Base-by-base conservation (phyloP, 1,140 invertebrate species). In the Capitella teleta region DNA sequence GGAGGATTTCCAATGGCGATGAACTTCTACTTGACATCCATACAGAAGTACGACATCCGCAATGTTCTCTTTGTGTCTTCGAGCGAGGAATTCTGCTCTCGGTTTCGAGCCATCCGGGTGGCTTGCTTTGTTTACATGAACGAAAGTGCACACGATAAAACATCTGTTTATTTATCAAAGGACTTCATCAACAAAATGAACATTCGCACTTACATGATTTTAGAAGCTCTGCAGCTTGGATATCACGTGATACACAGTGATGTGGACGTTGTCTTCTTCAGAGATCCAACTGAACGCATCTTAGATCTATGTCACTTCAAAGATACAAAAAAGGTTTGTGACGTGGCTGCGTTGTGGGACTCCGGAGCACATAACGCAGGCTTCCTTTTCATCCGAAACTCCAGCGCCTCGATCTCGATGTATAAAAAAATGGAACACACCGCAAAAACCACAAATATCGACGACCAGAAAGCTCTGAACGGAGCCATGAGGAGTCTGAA, bases 391-490 rank as follows among this genome's bases (percentile, higher is more conserved):
- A 32, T 52, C 3, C 18, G 36, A 18, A 25, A 25, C 16, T 21
- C 45, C 16, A 18, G 26, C 28, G 18, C 30, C 18, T 24, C 36
- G 3, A 32, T 34, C 41, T 25, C 25, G 25, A 32, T 53, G 36
- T 53, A 53, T 25, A n/a, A 34, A 14, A 16, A 43, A 16, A 49
- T 53, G 28, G 36, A 43, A n/a, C 30, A 38, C 10, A 40, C 52
- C n/a, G 51, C 12, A 12, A 28, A 28, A 26, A 24, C 16, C 24
- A 24, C 38, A 18, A 19, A 24, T n/a, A 12, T 49, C 16, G 52
- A 53, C 26, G 52, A 53, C 52, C 52, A 53, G 38, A 21, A 30
- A n/a, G 30, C 32, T 14, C 45, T 53, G 23, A 53, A 49, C 12
- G 2, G 6, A 12, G 46, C 36, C 24, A 28, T 53, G 14, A 42